Evolutionary conservation across 2,888 invertebrate genomes (phyloP).

Genomic region (Trilocha varians): DNA sequence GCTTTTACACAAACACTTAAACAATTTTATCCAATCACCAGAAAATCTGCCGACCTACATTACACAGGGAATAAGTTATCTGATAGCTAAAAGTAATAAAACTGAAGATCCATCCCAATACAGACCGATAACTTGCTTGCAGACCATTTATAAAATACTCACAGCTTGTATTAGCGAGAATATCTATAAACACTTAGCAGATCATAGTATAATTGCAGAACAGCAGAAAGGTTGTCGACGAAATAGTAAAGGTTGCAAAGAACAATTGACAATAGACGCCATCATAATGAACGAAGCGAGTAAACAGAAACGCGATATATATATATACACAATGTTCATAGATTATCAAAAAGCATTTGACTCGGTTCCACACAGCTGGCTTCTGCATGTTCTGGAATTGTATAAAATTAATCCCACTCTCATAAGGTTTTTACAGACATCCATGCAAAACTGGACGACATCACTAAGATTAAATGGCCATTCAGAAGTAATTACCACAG

Average conservation of each 20-base stretch:
- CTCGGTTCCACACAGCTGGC: conserved; percentile 3
- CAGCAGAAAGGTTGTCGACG: conserved; percentile 17
- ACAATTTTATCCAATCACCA: conserved; percentile 7
- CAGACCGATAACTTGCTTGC: conserved; percentile 21
- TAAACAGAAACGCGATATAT: conserved; percentile 2
- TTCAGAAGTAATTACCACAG: background rate
- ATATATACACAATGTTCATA: conserved; percentile 3
- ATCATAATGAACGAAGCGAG: background rate
- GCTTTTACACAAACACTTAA: conserved; percentile 7
- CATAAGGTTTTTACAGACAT: conserved; percentile 1
- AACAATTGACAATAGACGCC: conserved; percentile 14
- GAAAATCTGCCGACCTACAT: conserved; percentile 9
- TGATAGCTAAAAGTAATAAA: conserved; percentile 15
- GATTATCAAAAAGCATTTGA: conserved; percentile 4
- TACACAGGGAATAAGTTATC: conserved; percentile 13
- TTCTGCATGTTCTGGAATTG: conserved; percentile 5
- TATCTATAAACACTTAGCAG: conserved; percentile 11
- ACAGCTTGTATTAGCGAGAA: conserved; percentile 13
- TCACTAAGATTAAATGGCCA: background rate
- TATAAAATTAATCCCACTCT: conserved; percentile 10
- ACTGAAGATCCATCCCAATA: conserved; percentile 16
- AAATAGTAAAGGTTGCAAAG: conserved; percentile 13
- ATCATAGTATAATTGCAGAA: conserved; percentile 14
- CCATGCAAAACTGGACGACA: conserved; percentile 7
- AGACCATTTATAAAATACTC: conserved; percentile 18